These are phyloP conservation scores for Paracyclopina nana DNA, from an alignment of 1,140 invertebrate genomes.

Conservation along the genomic window DNA sequence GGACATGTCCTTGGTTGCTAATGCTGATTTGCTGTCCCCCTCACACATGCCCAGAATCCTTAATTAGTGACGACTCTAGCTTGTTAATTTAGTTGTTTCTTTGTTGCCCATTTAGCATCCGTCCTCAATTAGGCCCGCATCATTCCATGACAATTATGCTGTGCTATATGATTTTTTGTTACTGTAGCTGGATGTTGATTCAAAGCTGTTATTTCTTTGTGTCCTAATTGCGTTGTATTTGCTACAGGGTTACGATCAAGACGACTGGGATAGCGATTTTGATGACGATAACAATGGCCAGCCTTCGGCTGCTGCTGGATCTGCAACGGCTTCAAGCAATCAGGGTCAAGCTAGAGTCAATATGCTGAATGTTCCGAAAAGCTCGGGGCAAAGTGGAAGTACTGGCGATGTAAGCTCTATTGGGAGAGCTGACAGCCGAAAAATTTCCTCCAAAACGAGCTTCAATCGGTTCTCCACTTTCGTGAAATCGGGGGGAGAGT, in stretches of 20 bases:
- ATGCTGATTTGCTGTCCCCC: too few relatives aligned
- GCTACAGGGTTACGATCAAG: constrained; percentile 7
- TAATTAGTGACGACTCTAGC: too few relatives aligned
- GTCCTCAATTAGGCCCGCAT: neutral
- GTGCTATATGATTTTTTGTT: too few relatives aligned
- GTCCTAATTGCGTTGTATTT: too few relatives aligned
- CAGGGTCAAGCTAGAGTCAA: too few relatives aligned
- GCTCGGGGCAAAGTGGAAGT: constrained; percentile 15
- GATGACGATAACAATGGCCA: neutral
- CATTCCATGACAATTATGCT: neutral
- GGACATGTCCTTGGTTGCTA: too few relatives aligned
- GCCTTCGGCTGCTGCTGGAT: constrained; percentile 5
- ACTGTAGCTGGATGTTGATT: too few relatives aligned
- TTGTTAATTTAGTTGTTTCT: too few relatives aligned
- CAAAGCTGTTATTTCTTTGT: too few relatives aligned
- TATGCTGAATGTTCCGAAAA: constrained; percentile 9
- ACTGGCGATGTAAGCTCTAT: constrained; percentile 21
- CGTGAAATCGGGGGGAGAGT: constrained; percentile 74
- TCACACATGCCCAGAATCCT: too few relatives aligned
- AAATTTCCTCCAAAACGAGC: constrained; percentile 35
- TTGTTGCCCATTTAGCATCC: neutral
- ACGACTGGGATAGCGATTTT: constrained; percentile 16
- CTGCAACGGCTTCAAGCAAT: too few relatives aligned
- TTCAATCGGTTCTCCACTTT: constrained; percentile 74
- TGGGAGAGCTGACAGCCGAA: constrained; percentile 6